phyloP scores from a whole-genome alignment of 2,113 vertebrate genomes.

The Osmerus eperlanus region DNA sequence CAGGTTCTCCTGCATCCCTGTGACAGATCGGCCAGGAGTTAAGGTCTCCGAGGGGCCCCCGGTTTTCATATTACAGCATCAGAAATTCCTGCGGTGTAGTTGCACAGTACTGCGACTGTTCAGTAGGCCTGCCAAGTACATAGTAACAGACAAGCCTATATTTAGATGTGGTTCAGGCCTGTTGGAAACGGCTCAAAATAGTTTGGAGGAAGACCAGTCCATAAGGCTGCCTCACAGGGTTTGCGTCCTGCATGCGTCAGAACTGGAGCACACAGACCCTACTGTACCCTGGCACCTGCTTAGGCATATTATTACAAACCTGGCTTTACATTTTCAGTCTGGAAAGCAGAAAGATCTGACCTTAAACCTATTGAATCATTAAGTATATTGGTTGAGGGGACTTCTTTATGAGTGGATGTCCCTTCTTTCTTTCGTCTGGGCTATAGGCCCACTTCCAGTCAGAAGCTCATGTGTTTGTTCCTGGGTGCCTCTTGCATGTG shows the following conservation, averaged over 20 bases:
- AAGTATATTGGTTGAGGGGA: conserved; percentile 10
- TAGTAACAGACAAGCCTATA: conserved; percentile 64
- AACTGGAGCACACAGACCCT: conserved; percentile 22
- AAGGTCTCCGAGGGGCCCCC: conserved; percentile 57
- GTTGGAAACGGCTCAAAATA: conserved; percentile 64
- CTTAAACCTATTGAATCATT: not conserved
- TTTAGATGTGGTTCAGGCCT: conserved; percentile 59
- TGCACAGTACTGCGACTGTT: conserved; percentile 67
- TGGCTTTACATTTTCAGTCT: no score
- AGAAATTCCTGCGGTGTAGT: conserved; percentile 64
- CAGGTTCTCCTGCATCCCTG: conserved; percentile 40
- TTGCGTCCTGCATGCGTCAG: conserved; percentile 25
- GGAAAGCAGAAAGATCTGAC: not conserved
- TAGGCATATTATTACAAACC: no score
- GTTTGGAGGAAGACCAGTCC: conserved; percentile 50
- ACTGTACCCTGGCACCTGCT: not conserved
- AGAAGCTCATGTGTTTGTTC: conserved; percentile 13
- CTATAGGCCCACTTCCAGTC: conserved; percentile 7
- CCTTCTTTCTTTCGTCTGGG: not conserved
- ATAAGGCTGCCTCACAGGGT: conserved; percentile 38
- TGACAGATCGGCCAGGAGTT: conserved; percentile 52
- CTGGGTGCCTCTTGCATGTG: conserved; percentile 23
- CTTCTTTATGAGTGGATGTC: conserved; percentile 15
- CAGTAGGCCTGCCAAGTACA: conserved; percentile 49
- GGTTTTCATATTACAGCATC: conserved; percentile 62